phyloP scores from a whole-genome alignment of 1,140 invertebrate genomes.

The Leptopilina clavipes region DNA sequence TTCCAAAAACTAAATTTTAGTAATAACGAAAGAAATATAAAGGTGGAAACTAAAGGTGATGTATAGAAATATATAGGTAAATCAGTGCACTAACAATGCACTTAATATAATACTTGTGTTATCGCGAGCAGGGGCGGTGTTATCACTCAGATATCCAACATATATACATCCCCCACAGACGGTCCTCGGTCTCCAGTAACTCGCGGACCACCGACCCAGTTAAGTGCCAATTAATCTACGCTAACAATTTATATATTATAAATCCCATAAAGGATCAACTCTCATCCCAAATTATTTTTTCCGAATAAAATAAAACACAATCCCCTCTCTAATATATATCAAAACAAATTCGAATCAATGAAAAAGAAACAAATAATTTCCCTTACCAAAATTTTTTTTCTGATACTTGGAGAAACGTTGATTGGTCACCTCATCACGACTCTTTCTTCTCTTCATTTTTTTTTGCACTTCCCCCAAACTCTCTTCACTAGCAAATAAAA shows the following conservation, averaged over 20 bases:
- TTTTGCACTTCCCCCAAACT: neutral
- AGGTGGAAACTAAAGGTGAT: neutral
- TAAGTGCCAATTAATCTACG: slow-evolving; percentile 39
- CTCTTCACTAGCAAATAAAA: slow-evolving; percentile 37
- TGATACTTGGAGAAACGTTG: slow-evolving; percentile 49
- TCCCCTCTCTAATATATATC: neutral
- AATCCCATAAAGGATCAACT: neutral
- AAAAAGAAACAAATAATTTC: slow-evolving; percentile 38
- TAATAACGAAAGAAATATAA: neutral
- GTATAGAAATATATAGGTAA: neutral
- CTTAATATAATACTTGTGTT: slow-evolving; percentile 52
- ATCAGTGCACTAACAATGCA: slow-evolving; percentile 49
- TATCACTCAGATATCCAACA: slow-evolving; percentile 70
- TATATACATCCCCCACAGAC: slow-evolving; percentile 66
- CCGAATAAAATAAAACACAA: neutral
- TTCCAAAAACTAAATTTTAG: too few species aligned
- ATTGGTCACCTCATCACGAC: slow-evolving; percentile 38
- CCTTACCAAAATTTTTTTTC: slow-evolving; percentile 61
- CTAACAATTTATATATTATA: neutral
- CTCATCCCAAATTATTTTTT: too few species aligned
- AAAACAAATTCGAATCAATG: neutral
- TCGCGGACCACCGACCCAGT: slow-evolving; percentile 64
- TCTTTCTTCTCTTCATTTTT: slow-evolving; percentile 46
- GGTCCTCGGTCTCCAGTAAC: slow-evolving; percentile 63
- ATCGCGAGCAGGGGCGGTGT: slow-evolving; percentile 63